These are phyloP conservation scores for Tychaedon coryphoeus DNA, from an alignment of 2,113 vertebrate genomes.

Conservation along the genomic window DNA sequence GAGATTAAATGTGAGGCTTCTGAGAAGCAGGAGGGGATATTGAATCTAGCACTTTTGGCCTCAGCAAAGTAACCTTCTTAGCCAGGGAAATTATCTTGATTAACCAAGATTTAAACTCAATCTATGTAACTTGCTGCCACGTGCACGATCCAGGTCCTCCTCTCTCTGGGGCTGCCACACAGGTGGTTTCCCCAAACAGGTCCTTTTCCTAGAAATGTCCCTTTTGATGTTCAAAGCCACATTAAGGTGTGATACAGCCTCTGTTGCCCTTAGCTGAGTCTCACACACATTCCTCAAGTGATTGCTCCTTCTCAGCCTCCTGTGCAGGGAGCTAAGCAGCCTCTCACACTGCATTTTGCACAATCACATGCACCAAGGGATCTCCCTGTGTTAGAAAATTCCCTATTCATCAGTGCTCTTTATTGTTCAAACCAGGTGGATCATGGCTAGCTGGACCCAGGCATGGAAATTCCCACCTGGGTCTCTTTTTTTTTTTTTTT, in stretches of 20 bases:
- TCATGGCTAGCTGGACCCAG: neutral
- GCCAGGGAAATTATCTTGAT: neutral
- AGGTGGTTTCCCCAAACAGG: rapidly evolving
- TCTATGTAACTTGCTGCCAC: neutral
- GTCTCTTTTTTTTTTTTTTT: neutral
- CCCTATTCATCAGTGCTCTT: neutral
- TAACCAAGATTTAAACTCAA: neutral
- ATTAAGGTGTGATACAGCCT: neutral
- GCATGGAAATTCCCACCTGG: neutral
- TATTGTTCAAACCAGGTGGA: neutral
- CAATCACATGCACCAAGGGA: neutral
- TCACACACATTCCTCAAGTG: neutral
- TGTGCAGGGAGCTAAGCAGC: neutral
- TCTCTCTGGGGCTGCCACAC: neutral
- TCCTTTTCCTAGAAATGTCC: neutral
- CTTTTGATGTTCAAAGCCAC: neutral
- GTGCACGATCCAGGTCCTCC: neutral
- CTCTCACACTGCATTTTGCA: neutral
- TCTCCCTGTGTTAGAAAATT: neutral
- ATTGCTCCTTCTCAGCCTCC: neutral
- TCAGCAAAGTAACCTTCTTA: neutral
- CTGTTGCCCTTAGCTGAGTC: neutral
- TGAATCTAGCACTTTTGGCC: neutral
- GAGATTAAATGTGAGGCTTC: neutral
- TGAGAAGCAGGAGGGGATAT: neutral